Evolutionary conservation across 2,113 vertebrate species (phyloP).

Genomic region (Oryzias melastigma): DNA sequence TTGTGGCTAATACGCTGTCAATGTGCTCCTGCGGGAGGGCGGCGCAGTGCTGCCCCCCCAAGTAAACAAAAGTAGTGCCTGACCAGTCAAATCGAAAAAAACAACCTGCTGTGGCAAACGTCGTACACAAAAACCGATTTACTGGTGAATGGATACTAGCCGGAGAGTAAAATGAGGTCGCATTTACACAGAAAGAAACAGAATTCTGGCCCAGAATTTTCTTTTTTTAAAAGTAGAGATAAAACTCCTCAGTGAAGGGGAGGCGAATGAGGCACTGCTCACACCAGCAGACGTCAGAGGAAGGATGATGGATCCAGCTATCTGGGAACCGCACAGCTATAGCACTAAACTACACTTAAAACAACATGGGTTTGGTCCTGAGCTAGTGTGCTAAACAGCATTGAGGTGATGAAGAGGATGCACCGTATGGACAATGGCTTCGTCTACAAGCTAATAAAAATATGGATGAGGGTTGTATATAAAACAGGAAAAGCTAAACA

Average conservation of each 20-base stretch:
- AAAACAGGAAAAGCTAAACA: conserved; percentile 35
- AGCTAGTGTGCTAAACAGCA: conserved; percentile 46
- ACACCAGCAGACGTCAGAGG: conserved; percentile 12
- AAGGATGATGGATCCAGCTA: conserved; percentile 9
- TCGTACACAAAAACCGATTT: conserved; percentile 9
- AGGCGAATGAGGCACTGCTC: background rate
- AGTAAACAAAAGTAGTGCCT: conserved; percentile 49
- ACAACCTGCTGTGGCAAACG: conserved; percentile 26
- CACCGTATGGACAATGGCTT: conserved; percentile 52
- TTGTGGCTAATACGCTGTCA: conserved; percentile 28
- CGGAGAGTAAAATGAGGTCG: conserved; percentile 9
- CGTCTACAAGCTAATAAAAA: conserved; percentile 33
- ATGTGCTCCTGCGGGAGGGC: conserved; percentile 29
- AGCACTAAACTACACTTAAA: conserved; percentile 8
- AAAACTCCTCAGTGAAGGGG: conserved; percentile 4
- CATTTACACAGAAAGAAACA: background rate
- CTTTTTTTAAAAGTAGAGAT: background rate
- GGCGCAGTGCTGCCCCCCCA: conserved; percentile 19
- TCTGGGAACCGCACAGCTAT: conserved; percentile 4
- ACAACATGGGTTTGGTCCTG: conserved; percentile 59
- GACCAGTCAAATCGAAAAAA: conserved; percentile 41
- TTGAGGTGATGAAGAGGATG: conserved; percentile 1
- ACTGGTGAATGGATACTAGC: conserved; percentile 6
- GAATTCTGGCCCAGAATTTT: background rate
- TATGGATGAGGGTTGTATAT: conserved; percentile 14